These are phyloP conservation scores for Erpornis zantholeuca DNA, from an alignment of 2,113 vertebrate genomes.

Conservation along the genomic window DNA sequence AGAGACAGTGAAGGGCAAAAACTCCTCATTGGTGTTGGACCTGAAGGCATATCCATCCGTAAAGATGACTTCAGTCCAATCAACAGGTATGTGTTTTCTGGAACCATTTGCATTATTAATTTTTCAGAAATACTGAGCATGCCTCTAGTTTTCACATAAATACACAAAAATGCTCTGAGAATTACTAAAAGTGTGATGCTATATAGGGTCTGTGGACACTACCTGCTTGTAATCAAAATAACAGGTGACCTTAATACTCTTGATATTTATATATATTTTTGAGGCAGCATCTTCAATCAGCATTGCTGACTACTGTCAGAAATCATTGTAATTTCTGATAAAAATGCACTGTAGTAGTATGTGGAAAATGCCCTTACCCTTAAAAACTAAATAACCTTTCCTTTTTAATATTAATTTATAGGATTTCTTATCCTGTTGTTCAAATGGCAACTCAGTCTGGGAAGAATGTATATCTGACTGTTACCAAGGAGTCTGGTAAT, in stretches of 20 bases:
- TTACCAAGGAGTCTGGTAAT: conserved; percentile 92
- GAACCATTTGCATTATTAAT: not conserved
- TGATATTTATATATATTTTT: not conserved
- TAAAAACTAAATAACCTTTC: not conserved
- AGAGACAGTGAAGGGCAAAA: conserved; percentile 87
- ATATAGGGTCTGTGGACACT: not conserved
- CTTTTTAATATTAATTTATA: not conserved
- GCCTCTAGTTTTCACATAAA: not conserved
- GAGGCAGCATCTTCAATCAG: not conserved
- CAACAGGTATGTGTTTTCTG: conserved; percentile 80
- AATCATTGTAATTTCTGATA: not conserved
- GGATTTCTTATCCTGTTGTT: conserved; percentile 94
- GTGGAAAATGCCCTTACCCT: not conserved
- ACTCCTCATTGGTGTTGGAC: conserved; percentile 90
- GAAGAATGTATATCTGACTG: conserved; percentile 93
- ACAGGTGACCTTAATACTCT: not conserved
- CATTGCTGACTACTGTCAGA: not conserved
- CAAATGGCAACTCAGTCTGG: conserved; percentile 98
- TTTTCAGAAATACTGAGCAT: not conserved
- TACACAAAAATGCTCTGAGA: not conserved
- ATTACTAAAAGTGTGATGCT: not conserved
- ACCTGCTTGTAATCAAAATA: not conserved
- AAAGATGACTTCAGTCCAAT: conserved; percentile 91
- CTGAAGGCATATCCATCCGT: conserved; percentile 92
- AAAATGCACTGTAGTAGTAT: not conserved